Evolutionary conservation across 2,888 invertebrate genomes (phyloP), one percentile per base, ranked within the genome.

Genomic region (Alloplasta piceator): DNA sequence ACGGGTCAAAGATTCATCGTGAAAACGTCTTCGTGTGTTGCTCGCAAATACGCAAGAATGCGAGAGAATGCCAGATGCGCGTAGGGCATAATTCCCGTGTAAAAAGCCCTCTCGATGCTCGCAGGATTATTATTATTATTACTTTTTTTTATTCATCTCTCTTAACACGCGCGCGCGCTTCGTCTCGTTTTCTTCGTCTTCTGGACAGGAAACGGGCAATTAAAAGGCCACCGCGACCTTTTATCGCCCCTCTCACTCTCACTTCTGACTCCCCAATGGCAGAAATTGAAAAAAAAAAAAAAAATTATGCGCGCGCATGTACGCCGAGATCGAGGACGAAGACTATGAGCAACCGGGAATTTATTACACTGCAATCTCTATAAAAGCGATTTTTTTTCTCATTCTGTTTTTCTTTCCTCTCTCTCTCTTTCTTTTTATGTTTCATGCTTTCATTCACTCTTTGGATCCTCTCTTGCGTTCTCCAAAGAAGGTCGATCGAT

Each of bases 201-300:
- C 87, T 89, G 85, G 86, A 87, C 91, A 91, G 91, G 91, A 91
- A 91, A 90, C 88, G 89, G 87, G 89, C 90, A 91, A 91, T 91
- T 91, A 91, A 90, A 87, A 82, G 85, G 84, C 86, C 85, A 83
- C 83, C 85, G 85, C 87, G 86, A 88, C 86, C 86, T 90, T n/a
- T n/a, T 89, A 90, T 91, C 90, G 86, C 87, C 73, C 79, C 83
- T 80, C 74, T 83, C 76, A 67, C 77, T 81, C 81, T 80, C 71
- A 61, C 78, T 78, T 80, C 80, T 68, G 71, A 60, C 52, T 63
- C 36, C 66, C 36, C 14, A 10, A 14, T 46, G 46, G 26, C 26
- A 26, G 26, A 26, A 26, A 26, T 26, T 26, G 26, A 26, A 26
- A 26, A 26, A 26, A 26, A 26, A 26, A 71, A 56, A 52, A 66